Evolutionary conservation across 2,888 invertebrate genomes (phyloP).

Genomic region (Epinotia ramella): DNA sequence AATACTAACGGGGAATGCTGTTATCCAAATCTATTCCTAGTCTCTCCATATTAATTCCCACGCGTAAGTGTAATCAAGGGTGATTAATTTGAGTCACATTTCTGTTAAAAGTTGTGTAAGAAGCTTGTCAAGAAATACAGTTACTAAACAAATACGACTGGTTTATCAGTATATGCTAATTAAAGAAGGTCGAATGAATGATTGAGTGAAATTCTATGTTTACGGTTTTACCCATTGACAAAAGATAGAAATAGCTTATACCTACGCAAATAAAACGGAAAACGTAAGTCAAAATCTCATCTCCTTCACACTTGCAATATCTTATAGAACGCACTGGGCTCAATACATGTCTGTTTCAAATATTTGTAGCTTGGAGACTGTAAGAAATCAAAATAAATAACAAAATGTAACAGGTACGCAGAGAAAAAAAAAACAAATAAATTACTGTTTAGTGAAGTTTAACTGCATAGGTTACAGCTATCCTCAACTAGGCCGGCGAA

Average conservation of each 20-base stretch:
- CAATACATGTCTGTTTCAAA: no score
- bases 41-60: no score
- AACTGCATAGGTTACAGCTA: no score
- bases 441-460: no score
- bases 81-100: not conserved
- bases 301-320: not conserved
- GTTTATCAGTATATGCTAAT: not conserved
- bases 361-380: no score
- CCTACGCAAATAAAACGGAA: not conserved
- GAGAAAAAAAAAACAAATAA: no score
- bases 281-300: not conserved
- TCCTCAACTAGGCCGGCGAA: no score
- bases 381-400: no score
- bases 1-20: no score
- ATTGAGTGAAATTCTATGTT: conserved; percentile 1
- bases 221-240: not conserved
- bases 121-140: not conserved
- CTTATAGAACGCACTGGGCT: no score
- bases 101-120: not conserved
- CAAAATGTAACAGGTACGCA: no score
- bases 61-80: not conserved
- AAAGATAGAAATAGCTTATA: not conserved
- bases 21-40: no score
- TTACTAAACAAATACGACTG: not conserved
- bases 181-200: not conserved